Base-by-base conservation (phyloP, 1,140 invertebrate species). In the Octopus sinensis region DNA sequence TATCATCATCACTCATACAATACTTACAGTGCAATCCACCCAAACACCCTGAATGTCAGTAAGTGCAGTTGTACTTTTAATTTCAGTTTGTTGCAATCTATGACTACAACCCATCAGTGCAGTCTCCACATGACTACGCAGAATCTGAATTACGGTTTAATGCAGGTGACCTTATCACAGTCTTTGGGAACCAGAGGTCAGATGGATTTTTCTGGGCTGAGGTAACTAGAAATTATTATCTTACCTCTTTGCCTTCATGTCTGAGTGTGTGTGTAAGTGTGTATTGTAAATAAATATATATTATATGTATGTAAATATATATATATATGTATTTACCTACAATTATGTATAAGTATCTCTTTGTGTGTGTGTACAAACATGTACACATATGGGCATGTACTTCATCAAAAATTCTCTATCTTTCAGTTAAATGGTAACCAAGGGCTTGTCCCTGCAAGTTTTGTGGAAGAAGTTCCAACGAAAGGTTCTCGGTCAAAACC, bases 131-230 rank as follows among this genome's bases (percentile, higher is more conserved):
- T 43, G 85, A 88, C 62, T 85, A 87, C 81, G 83, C 86, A 9
- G 82, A 80, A n/a, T 86, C 83, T 82, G 89, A 90, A 79, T 82
- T 90, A 51, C 82, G 85, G 30, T 88, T 90, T 82, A 83, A 84
- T 68, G 87, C 89, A 78, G 89, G 89, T 4, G 88, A 90, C 76
- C 68, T 85, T 7, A 86, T 90, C 54, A 82, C 83, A 6, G 86
- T 88, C 9, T 90, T 87, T 83, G 89, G 89, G 2, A 80, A 84
- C 75, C 85, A 86, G 62, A 85, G 89, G 81, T 81, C 82, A 43
- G 89, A 90, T 85, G 89, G 89, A 9, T 90, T 88, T 79, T 90
- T 85, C 77, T 86, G 88, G 83, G 88, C 85, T 68, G 87, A 88
- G 87, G 89, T 90, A 82, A 82, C 12, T 52, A 9, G 7, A 6